phyloP scores from a whole-genome alignment of 2,113 vertebrate genomes.

The Melanerpes aurifrons region DNA sequence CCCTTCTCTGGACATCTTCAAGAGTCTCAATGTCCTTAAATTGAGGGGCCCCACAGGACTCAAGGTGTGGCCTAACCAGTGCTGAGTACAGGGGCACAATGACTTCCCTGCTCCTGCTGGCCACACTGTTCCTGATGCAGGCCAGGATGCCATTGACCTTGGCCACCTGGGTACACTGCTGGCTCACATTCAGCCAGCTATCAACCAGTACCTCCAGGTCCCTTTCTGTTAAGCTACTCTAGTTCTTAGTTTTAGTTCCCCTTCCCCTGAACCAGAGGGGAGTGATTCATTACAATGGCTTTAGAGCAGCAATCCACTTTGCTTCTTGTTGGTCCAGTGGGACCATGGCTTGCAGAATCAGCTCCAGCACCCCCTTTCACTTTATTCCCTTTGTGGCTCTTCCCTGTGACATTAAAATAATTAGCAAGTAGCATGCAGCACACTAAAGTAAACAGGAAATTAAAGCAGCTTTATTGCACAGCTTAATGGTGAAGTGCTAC shows the following conservation, averaged over 20 bases:
- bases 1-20: no score
- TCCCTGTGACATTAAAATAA: slow-evolving; percentile 47
- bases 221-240: background rate
- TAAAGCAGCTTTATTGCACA: slow-evolving; percentile 39
- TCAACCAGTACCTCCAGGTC: no score
- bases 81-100: no score
- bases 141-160: no score
- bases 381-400: slow-evolving; percentile 54
- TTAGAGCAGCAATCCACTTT: background rate
- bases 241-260: slow-evolving; percentile 8
- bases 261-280: background rate
- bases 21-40: no score
- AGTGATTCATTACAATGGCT: slow-evolving; percentile 26
- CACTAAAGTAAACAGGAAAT: slow-evolving; percentile 60
- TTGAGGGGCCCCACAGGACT: no score
- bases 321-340: background rate
- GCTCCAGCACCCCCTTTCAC: background rate
- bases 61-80: no score
- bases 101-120: no score
- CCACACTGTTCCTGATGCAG: no score
- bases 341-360: background rate
- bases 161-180: no score
- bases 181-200: no score
- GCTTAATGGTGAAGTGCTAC: slow-evolving; percentile 12
- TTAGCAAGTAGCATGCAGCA: slow-evolving; percentile 43